A percentile compares a stretch with the other conserved stretches of the same genome.
These are phyloP conservation scores for Acanthosepion pharaonis DNA, from an alignment of 2,888 invertebrate species.

Conservation along the genomic window DNA sequence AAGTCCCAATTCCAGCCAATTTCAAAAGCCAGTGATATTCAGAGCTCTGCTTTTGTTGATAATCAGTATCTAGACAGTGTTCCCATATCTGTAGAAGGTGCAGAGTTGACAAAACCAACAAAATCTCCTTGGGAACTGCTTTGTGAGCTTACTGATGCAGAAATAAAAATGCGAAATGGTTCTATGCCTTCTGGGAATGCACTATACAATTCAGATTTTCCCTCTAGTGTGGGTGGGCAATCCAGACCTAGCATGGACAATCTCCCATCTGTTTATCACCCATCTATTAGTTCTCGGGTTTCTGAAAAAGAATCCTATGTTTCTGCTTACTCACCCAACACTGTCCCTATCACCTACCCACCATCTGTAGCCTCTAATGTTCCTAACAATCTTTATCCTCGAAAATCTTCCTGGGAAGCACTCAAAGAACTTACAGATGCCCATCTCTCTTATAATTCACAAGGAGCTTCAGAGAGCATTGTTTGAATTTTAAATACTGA, in stretches of 20 bases:
- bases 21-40: not conserved
- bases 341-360: not conserved
- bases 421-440: slow-evolving; percentile 54
- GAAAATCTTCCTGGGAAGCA: slow-evolving; percentile 58
- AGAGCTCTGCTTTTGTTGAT: not conserved
- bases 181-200: not conserved
- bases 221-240: not conserved
- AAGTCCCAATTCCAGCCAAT: not conserved
- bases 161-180: not conserved
- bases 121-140: slow-evolving; percentile 68
- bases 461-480: slow-evolving; percentile 3
- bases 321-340: not conserved
- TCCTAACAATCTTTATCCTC: not conserved
- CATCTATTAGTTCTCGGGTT: not conserved
- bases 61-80: not conserved
- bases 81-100: not conserved
- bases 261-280: not conserved
- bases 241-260: not conserved
- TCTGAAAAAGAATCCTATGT: slow-evolving; percentile 23
- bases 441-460: slow-evolving; percentile 36
- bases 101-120: not conserved
- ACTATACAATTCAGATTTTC: not conserved
- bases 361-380: not conserved
- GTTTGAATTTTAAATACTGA: not conserved
- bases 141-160: slow-evolving; percentile 61